Percentiles rank a stretch among this genome's conserved stretches.
Conservation (phyloP, 2,888 invertebrate species). For the Microctonus hyperodae region DNA sequence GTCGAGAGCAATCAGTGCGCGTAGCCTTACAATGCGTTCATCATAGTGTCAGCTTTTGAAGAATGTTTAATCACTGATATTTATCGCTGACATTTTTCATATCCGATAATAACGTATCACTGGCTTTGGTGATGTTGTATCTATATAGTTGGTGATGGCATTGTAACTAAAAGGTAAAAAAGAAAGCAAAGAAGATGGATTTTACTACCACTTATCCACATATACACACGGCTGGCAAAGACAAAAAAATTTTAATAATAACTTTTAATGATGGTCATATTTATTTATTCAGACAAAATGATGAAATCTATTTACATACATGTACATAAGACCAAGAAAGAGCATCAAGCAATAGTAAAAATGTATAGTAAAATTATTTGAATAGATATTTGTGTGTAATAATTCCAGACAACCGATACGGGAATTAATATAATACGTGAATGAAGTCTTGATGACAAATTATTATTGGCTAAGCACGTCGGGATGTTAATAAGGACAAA, state of each 20-base stretch:
- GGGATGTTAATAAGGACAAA: conserved; percentile 14
- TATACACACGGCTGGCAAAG: background rate
- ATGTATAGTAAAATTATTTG: background rate
- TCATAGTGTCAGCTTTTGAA: background rate
- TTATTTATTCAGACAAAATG: background rate
- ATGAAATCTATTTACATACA: background rate
- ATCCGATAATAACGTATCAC: background rate
- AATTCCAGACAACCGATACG: background rate
- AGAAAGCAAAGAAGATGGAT: background rate
- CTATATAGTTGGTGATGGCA: background rate
- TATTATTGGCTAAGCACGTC: background rate
- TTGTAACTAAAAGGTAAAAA: background rate
- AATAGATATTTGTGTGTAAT: background rate
- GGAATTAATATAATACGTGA: background rate
- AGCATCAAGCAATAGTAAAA: background rate
- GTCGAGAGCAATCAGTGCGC: conserved; percentile 59
- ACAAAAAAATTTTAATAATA: background rate
- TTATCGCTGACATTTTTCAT: conserved; percentile 5
- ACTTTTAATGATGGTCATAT: background rate
- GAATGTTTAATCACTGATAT: background rate
- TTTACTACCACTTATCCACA: background rate
- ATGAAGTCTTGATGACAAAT: background rate
- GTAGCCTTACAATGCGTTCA: conserved; percentile 52
- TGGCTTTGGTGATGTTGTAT: background rate
- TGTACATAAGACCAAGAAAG: background rate